Percentiles rank a stretch among this genome's conserved stretches.
Evolutionary conservation across 64 coral and sea anemone genomes (phyloP).

Genomic region (Astreopora myriophthalma): DNA sequence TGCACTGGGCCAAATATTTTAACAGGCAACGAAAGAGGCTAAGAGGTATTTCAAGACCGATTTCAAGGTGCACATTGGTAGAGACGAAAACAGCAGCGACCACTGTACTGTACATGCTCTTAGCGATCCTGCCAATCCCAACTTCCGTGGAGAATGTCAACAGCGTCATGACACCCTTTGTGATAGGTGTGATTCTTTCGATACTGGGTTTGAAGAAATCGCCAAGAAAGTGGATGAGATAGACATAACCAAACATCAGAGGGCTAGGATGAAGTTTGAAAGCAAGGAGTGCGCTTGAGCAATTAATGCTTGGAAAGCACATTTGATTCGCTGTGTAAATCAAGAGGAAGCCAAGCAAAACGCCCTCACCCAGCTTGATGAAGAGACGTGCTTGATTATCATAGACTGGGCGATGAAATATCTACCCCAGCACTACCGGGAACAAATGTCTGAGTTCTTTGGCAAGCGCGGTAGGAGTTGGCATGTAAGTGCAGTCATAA

Average conservation of each 20-base stretch:
- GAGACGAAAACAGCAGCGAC: background rate
- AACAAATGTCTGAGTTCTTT: conserved; percentile 72
- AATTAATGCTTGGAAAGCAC: conserved; percentile 24
- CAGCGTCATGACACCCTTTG: conserved; percentile 11
- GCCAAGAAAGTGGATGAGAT: conserved; percentile 8
- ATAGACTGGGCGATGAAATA: too few species aligned
- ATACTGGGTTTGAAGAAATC: background rate
- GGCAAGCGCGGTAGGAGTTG: conserved; percentile 73
- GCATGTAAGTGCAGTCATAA: conserved; percentile 70
- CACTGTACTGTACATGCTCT: conserved; percentile 29
- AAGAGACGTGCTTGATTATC: too few species aligned
- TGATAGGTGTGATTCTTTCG: conserved; percentile 20
- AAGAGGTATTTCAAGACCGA: conserved; percentile 52
- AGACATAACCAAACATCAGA: conserved; percentile 61
- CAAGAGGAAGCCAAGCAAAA: conserved; percentile 62
- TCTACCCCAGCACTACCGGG: conserved; percentile 56
- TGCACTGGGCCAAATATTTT: background rate
- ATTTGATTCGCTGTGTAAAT: conserved; percentile 70
- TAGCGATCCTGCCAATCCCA: background rate
- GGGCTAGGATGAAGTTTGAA: conserved; percentile 56
- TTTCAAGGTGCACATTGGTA: conserved; percentile 40
- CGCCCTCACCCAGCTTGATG: too few species aligned
- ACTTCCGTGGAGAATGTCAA: background rate
- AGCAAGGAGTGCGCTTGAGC: conserved; percentile 52
- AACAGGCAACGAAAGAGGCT: conserved; percentile 20